Evolutionary conservation across 2,797 vertebrate genomes (phyloP).

Genomic region (Phylloscopus collybita): DNA sequence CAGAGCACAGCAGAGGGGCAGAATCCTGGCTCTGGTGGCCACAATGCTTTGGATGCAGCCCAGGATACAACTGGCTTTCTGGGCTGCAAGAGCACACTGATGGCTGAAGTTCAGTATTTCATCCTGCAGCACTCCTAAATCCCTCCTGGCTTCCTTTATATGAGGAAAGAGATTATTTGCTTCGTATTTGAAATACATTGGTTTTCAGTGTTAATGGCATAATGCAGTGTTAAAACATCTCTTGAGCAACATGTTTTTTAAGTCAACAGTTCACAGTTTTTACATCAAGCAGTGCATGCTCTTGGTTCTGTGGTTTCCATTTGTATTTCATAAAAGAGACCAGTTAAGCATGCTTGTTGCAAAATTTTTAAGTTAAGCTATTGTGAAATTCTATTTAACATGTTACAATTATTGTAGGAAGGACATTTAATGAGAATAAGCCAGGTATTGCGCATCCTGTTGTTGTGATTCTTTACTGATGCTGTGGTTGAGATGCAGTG

Average conservation of each 20-base stretch:
- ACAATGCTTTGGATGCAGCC: not conserved
- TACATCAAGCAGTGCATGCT: conserved; percentile 31
- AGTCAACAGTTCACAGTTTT: conserved; percentile 42
- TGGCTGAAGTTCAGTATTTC: not conserved
- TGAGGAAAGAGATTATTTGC: not conserved
- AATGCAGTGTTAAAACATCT: conserved; percentile 28
- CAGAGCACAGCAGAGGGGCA: not conserved
- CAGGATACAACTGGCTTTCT: not conserved
- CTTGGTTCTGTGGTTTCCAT: conserved; percentile 55
- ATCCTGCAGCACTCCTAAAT: not conserved
- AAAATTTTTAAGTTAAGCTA: conserved; percentile 48
- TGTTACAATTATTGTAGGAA: not conserved
- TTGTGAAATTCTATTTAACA: conserved; percentile 51
- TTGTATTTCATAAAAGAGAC: conserved; percentile 43
- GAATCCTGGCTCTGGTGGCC: not conserved
- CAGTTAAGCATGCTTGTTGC: conserved; percentile 50
- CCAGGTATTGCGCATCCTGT: not conserved
- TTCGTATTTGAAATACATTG: not conserved
- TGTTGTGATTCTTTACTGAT: not conserved
- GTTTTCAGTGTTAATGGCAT: conserved; percentile 29
- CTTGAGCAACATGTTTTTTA: conserved; percentile 62
- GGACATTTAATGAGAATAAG: not conserved
- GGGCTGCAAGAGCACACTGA: not conserved
- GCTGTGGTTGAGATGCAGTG: not conserved
- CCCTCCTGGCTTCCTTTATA: not conserved